Conservation (phyloP, 2,113 vertebrate species). For the Grallaria varia region DNA sequence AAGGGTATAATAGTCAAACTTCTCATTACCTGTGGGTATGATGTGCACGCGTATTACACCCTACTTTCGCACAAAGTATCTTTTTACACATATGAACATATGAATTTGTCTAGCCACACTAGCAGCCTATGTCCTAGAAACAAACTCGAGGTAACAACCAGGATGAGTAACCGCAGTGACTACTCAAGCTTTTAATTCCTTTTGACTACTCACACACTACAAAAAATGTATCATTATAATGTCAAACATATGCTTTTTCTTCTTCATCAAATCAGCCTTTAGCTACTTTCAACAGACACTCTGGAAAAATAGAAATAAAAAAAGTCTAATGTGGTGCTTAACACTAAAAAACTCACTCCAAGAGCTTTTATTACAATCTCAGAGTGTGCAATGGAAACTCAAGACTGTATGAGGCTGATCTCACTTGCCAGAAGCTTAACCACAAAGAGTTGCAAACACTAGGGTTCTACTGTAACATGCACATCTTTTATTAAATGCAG, state of each 20-base stretch:
- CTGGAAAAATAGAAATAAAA: neutral
- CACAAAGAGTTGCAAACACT: neutral
- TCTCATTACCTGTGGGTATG: neutral
- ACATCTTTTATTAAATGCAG: neutral
- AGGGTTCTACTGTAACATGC: neutral
- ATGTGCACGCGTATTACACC: neutral
- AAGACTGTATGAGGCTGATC: neutral
- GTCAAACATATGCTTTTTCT: neutral
- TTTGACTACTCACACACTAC: neutral
- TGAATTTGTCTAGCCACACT: neutral
- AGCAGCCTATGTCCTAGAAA: neutral
- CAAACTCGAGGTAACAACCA: neutral
- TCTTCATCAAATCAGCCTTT: neutral
- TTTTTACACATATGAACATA: neutral
- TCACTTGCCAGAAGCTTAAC: neutral
- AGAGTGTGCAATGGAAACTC: neutral
- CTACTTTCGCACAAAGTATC: neutral
- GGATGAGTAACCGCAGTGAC: neutral
- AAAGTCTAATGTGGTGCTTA: neutral
- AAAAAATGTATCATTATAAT: neutral
- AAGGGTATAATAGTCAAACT: neutral
- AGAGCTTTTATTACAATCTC: neutral
- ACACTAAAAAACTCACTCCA: neutral
- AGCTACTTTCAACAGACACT: neutral
- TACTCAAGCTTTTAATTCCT: neutral